These are phyloP conservation scores for Nerophis ophidion DNA, from an alignment of 2,113 vertebrate species.

Conservation along the genomic window DNA sequence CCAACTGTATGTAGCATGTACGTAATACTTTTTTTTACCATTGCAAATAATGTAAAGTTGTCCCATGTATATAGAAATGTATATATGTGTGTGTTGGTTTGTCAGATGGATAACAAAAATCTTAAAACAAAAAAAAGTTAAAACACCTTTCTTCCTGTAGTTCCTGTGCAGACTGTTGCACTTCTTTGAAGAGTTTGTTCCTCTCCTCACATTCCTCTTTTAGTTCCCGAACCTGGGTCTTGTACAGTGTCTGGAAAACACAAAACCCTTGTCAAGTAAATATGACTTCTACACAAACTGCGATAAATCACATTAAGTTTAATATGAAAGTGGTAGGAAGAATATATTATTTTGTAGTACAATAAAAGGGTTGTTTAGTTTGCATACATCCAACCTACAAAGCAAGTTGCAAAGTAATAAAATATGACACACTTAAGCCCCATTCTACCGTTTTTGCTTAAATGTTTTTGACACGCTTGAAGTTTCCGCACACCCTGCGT, in stretches of 20 bases:
- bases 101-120: background rate
- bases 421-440: background rate
- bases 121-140: background rate
- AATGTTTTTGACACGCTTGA: no score
- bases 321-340: no score
- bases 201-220: constrained; percentile 98
- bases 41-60: background rate
- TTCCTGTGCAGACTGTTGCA: constrained; percentile 90
- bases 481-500: no score
- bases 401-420: no score
- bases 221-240: constrained; percentile 95
- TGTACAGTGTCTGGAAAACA: constrained; percentile 86
- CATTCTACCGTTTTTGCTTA: no score
- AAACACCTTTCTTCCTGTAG: constrained; percentile 90
- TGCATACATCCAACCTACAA: no score
- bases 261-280: constrained; percentile 4
- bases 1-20: no score
- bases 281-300: background rate
- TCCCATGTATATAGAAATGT: background rate
- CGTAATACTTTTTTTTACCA: no score
- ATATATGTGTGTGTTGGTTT: background rate
- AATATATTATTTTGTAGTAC: no score
- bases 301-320: no score
- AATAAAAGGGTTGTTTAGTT: no score
- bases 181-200: constrained; percentile 90